These are phyloP conservation scores for Arctopsyche grandis DNA, from an alignment of 1,140 invertebrate species.

Conservation along the genomic window DNA sequence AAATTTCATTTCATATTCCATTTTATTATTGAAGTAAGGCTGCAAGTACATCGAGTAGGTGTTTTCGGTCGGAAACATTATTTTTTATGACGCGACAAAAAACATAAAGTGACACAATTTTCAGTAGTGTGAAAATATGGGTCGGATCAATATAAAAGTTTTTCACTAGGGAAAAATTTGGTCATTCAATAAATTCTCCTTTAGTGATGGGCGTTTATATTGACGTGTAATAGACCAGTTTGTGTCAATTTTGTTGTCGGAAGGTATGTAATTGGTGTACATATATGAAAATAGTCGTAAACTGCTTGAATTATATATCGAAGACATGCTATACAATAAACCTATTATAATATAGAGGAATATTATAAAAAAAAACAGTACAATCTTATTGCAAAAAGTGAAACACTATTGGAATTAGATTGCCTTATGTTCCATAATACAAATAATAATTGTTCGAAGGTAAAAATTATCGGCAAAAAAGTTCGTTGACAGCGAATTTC, in stretches of 20 bases:
- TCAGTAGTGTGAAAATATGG: background rate
- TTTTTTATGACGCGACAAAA: background rate
- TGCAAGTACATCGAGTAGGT: no score
- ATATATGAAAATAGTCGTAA: background rate
- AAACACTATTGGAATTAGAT: background rate
- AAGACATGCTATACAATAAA: background rate
- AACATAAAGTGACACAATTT: conserved; percentile 11
- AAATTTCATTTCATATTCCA: no score
- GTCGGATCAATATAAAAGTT: background rate
- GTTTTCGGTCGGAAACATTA: no score
- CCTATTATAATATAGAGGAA: no score
- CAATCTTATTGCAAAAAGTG: background rate
- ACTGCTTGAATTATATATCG: background rate
- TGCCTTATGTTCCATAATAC: background rate
- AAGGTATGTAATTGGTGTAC: background rate
- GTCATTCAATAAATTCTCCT: background rate
- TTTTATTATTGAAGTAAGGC: no score
- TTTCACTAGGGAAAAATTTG: background rate
- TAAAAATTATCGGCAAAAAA: no score
- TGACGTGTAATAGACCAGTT: conserved; percentile 11
- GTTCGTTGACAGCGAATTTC: background rate
- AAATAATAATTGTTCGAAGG: background rate
- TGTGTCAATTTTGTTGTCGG: background rate
- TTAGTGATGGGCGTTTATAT: background rate
- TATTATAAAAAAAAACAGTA: no score